These are phyloP conservation scores for Ptychobarbus kaznakovi DNA, from an alignment of 2,797 vertebrate genomes.

Conservation along the genomic window DNA sequence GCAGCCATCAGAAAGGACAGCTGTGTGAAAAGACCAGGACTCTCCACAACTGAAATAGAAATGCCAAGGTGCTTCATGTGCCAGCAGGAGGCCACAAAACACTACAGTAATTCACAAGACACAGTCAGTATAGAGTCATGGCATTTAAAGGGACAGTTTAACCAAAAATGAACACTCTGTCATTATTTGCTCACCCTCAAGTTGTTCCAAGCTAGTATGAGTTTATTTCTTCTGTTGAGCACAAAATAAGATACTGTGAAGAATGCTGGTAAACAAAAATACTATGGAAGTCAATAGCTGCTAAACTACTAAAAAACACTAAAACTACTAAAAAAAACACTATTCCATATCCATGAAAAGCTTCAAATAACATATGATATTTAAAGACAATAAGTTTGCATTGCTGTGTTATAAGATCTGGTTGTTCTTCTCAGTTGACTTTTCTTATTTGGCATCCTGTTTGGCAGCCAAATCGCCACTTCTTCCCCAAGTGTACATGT, in stretches of 20 bases:
- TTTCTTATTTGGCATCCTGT: conserved; percentile 4
- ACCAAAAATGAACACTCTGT: neutral
- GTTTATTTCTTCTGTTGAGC: neutral
- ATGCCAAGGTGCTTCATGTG: conserved; percentile 65
- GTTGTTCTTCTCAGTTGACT: neutral
- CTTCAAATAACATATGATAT: neutral
- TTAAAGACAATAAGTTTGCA: neutral
- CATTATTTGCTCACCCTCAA: neutral
- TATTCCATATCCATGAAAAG: neutral
- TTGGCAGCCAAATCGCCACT: neutral
- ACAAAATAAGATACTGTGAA: neutral
- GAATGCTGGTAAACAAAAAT: neutral
- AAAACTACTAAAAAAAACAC: no score
- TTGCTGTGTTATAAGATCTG: neutral
- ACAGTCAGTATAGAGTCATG: conserved; percentile 63
- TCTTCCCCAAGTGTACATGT: neutral
- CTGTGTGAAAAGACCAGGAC: conserved; percentile 68
- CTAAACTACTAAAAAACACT: no score
- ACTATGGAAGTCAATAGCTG: neutral
- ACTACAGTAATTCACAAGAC: conserved; percentile 76
- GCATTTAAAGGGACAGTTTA: conserved; percentile 60
- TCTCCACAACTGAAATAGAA: conserved; percentile 74
- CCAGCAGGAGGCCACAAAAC: conserved; percentile 73
- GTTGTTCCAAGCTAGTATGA: neutral
- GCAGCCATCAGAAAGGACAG: conserved; percentile 72